Evolutionary conservation across 2,888 invertebrate genomes (phyloP), one percentile per base, ranked within the genome.

Genomic region (Synergus gifuensis): DNA sequence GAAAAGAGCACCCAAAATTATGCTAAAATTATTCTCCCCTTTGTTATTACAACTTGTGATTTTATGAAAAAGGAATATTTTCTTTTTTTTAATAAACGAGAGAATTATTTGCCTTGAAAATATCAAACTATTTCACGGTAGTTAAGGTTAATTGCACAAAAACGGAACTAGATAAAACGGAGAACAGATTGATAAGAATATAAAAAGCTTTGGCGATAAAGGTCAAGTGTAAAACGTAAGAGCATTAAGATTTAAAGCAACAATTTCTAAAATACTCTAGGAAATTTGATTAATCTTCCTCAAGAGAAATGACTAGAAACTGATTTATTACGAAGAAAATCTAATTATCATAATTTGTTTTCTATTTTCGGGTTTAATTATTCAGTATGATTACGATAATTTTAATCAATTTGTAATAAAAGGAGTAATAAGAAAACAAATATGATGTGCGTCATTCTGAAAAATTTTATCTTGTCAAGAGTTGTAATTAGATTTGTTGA

Each of bases 131-230:
- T 49, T 49, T 28, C 16, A 14, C 2, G 28, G 8, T 28, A n/a
- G 49, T 69, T 66, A 22, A 22, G 22, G 28, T 1, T 49, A 36
- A 69, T 28, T 9, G 12, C 1, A 69, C 14, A 49, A 18, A 69
- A 69, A 69, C 49, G 49, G 28, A 69, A 69, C 22, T 22, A 28
- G 49, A 49, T 69, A 69, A 22, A 69, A 40, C 36, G 5, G 12
- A 76, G 73, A 78, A 77, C 49, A 81, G 64, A 64, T 16, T 36
- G 64, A 78, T 54, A 63, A 77, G n/a, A 60, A 60, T 46, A 76
- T 14, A 69, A 46, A 62, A 79, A 62, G 7, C n/a, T 28, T 54
- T 73, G 12, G 40, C 60, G 16, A 36, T 40, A 62, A 78, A 63
- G 69, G 73, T 73, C 62, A 54, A 73, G 28, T 49, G 28, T n/a